Evolutionary conservation across 2,888 invertebrate species (phyloP).

Genomic region (Eupithecia subfuscata): DNA sequence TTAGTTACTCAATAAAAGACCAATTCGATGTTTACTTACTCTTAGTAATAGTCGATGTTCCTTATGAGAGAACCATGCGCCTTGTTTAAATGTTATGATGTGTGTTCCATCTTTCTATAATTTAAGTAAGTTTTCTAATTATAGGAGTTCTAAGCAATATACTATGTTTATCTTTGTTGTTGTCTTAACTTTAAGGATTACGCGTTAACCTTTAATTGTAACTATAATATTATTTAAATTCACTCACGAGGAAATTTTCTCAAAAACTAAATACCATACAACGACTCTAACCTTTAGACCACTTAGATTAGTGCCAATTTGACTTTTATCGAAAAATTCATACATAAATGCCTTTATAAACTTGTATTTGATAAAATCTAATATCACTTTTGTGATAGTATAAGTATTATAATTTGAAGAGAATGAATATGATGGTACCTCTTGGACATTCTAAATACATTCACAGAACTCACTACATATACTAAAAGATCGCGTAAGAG

Average conservation of each 20-base stretch:
- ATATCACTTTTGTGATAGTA: conserved; percentile 62
- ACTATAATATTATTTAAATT: conserved; percentile 25
- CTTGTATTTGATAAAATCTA: conserved; percentile 48
- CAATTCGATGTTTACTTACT: conserved; percentile 41
- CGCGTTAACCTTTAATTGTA: conserved; percentile 26
- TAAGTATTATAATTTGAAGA: conserved; percentile 47
- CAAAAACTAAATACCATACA: conserved; percentile 42
- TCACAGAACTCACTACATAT: conserved; percentile 14
- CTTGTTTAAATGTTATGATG: conserved; percentile 55
- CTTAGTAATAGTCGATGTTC: conserved; percentile 38
- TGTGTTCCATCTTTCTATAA: conserved; percentile 50
- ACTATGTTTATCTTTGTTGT: conserved; percentile 29
- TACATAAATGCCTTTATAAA: conserved; percentile 55
- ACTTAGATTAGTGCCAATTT: conserved; percentile 46
- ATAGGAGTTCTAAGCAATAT: conserved; percentile 75
- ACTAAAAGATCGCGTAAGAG: conserved; percentile 45
- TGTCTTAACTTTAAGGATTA: conserved; percentile 29
- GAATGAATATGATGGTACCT: conserved; percentile 36
- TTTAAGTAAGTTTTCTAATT: conserved; percentile 57
- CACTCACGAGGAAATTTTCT: conserved; percentile 27
- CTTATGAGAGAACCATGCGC: conserved; percentile 58
- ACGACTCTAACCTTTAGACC: conserved; percentile 43
- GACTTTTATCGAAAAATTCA: conserved; percentile 51
- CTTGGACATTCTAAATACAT: conserved; percentile 10
- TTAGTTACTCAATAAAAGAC: conserved; percentile 38